Evolutionary conservation across 1,140 invertebrate species (phyloP), one percentile per base, ranked within the genome.

Genomic region (Varroa destructor): DNA sequence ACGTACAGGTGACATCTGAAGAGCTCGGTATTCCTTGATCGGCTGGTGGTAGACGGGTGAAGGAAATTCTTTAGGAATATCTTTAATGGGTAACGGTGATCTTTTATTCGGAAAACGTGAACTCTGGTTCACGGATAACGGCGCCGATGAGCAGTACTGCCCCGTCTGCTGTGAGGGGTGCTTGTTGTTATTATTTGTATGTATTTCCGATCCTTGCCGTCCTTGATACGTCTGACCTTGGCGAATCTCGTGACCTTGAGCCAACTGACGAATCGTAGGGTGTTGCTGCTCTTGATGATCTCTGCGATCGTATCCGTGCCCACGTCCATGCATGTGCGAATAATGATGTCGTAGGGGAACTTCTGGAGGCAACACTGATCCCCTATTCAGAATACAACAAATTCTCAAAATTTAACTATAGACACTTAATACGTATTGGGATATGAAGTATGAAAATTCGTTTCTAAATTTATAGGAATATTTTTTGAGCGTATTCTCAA

Each of bases 31-130:
- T 46, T 67, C 61, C 12, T 67, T 40, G 12, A 67, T 40, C 25
- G 57, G 57, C 46, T 46, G 61, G 40, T 67, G 14, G 61, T 43
- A 67, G 3, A 67, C 61, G 8, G 61, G 61, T 25, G 61, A 67
- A 12, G 61, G 37, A 37, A 67, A 40, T 37, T 67, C 61, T 40
- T 67, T 67, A 46, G 46, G 46, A 8, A 12, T 40, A 2, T 40
- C n/a, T 37, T 67, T 67, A 46, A 14, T 67, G 40, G 61, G 12
- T 12, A 46, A 67, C 0, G 61, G 61, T 12, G 61, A 67, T 37
- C 61, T n/a, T 67, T 67, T 37, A 37, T 67, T 36, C 2, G 14
- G 61, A 37, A 67, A 67, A 4, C 61, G 61, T 1, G 61, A 67
- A 37, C 61, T 37, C 61, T 67, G 61, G 46, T 8, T 51, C 3